Evolutionary conservation across 2,113 vertebrate species (phyloP), one percentile per base, ranked within the genome.

Genomic region (Takifugu bimaculatus): DNA sequence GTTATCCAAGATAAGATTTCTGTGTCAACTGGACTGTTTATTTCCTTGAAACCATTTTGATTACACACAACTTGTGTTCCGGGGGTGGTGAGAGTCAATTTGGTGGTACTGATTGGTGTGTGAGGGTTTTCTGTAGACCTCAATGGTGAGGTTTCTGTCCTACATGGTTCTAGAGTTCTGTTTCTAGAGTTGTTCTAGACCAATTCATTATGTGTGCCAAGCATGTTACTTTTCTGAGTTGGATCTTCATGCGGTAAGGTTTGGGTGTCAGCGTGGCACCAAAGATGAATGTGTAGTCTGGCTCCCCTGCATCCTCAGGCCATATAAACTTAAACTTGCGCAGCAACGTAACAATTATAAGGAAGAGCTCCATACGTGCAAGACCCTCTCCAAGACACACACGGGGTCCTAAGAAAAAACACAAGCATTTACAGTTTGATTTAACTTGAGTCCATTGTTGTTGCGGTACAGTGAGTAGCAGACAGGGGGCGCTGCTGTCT

Each of bases 301-400:
- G 82, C 35, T 78, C 54, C 32, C 66, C 61, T 14, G 70, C 72
- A 13, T 85, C 60, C n/a, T 81, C 65, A 35, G 77, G 76, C 78
- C 73, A 87, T 20, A 77, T 47, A 63, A 86, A 81, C 47, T 60
- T 76, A 65, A 79, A 72, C 50, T 66, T 65, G 50, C 68, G 57
- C 26, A 89, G 53, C 54, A 87, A 53, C 2, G 68, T 52, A 43
- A 80, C 77, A 7, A 43, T 25, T 57, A 78, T 69, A 45, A 73
- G 43, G 64, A 82, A 88, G 39, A 79, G 80, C 60, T 88, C 83
- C 27, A 85, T 87, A 3, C 78, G 78, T 6, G 83, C 86, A 45
- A 85, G 80, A 61, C 66, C 59, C 47, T 83, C 82, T 13, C 79
- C 79, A 1, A 63, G 73, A 75, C 81, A 91, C 42, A 81, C 43